Evolutionary conservation across 2,113 vertebrate genomes (phyloP).

Genomic region (Sitta europaea): DNA sequence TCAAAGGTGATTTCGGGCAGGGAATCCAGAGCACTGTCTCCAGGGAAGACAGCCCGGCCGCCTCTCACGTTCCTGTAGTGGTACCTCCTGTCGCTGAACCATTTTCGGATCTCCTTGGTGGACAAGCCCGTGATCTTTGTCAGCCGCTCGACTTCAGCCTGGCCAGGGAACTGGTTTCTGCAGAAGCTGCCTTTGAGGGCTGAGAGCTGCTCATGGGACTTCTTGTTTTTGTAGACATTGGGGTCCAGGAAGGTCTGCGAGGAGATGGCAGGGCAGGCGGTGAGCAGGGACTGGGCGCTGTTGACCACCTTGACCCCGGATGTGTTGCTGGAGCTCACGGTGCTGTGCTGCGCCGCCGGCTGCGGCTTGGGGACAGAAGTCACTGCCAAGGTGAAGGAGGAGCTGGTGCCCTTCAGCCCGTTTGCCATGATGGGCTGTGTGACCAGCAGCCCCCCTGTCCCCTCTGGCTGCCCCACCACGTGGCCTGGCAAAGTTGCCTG

Average conservation of each 20-base stretch:
- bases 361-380: conserved; percentile 82
- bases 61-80: conserved; percentile 91
- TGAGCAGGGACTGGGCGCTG: conserved; percentile 72
- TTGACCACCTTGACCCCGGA: conserved; percentile 73
- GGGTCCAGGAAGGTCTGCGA: conserved; percentile 82
- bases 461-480: conserved; percentile 82
- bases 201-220: conserved; percentile 91
- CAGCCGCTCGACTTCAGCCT: conserved; percentile 90
- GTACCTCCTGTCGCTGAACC: conserved; percentile 97
- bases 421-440: conserved; percentile 91
- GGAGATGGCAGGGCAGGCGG: conserved; percentile 72
- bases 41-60: conserved; percentile 61
- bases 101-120: conserved; percentile 93
- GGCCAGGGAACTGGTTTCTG: conserved; percentile 88
- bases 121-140: conserved; percentile 87
- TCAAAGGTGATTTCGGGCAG: conserved; percentile 71
- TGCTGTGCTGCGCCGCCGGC: conserved; percentile 75
- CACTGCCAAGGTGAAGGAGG: conserved; percentile 84
- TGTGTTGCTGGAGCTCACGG: conserved; percentile 68
- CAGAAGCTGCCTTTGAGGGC: conserved; percentile 93
- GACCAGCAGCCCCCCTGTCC: conserved; percentile 86
- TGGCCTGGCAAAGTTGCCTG: conserved; percentile 82
- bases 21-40: conserved; percentile 52
- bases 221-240: conserved; percentile 89
- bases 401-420: conserved; percentile 83